A percentile compares a stretch with the other conserved stretches of the same genome.
These are phyloP conservation scores for Erpobdella octoculata DNA, from an alignment of 2,888 invertebrate species.

Conservation along the genomic window DNA sequence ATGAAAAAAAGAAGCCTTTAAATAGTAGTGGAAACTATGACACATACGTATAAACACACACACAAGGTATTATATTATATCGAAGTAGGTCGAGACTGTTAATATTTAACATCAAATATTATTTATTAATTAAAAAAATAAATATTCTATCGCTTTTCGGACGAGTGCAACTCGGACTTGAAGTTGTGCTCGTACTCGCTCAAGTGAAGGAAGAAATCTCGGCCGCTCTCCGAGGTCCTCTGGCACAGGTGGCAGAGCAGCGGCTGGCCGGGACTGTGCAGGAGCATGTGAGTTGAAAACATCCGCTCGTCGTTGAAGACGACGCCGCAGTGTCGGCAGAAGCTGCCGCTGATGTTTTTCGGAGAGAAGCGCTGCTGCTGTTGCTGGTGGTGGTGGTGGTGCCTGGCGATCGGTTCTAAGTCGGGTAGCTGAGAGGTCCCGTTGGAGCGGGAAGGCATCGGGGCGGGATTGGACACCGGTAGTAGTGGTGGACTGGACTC, in stretches of 20 bases:
- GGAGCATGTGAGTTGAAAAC: slow-evolving; percentile 11
- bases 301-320: slow-evolving; percentile 19
- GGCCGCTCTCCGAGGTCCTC: background rate
- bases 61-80: too few species aligned
- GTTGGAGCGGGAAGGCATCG: background rate
- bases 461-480: background rate
- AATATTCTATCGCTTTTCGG: too few species aligned
- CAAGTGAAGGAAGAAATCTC: slow-evolving; percentile 23
- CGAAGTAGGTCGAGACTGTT: too few species aligned
- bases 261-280: slow-evolving; percentile 18
- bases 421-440: background rate
- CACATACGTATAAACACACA: too few species aligned
- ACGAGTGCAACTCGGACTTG: background rate
- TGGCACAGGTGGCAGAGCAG: slow-evolving; percentile 11
- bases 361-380: background rate
- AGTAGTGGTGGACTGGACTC: too few species aligned
- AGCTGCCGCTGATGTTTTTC: background rate
- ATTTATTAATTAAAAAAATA: too few species aligned
- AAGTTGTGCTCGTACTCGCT: slow-evolving; percentile 19
- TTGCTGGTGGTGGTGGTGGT: background rate
- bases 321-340: slow-evolving; percentile 17
- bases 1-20: too few species aligned
- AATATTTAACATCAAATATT: too few species aligned
- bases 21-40: too few species aligned
- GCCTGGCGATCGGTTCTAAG: background rate